Evolutionary conservation across 2,888 invertebrate species (phyloP), one percentile per base, ranked within the genome.

Genomic region (Pocota personata): DNA sequence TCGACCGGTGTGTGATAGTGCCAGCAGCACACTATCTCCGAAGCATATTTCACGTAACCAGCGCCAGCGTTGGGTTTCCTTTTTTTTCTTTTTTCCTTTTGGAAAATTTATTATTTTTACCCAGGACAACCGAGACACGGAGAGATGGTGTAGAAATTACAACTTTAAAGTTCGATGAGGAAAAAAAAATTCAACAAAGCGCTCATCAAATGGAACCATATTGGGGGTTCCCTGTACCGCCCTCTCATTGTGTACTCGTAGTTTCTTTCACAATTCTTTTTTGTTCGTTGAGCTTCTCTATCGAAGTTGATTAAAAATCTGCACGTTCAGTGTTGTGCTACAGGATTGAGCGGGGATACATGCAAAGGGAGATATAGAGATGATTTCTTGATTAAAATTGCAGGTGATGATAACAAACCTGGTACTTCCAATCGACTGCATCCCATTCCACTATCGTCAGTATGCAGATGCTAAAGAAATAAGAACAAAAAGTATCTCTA

Each of bases 381-480:
- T 82, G 82, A 82, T 86, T 82, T 82, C 86, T 86, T 86, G 86
- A 82, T 86, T 86, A 86, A 86, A 86, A 86, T 77, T 86, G 71
- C 72, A 86, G 82, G 86, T 86, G 82, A 77, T 82, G 82, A 86
- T 82, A 86, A 82, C 67, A 82, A 82, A 82, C 76, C 55, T 30
- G 69, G 55, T 57, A 24, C 43, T 64, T 71, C 46, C 76, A 76
- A 76, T 82, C 69, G 75, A 48, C 35, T 62, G 58, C 67, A 52
- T 55, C 46, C 35, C 30, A 32, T 62, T 14, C 73, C 55, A 46
- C n/a, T 24, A 2, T 66, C 66, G 58, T 58, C 71, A 72, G 50
- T 43, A 64, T 77, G 58, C 71, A 58, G 77, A 69, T 77, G 48
- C 48, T 50, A 58, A 66, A 48, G 50, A 66, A 57, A 64, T 16